A percentile compares a stretch with the other conserved stretches of the same genome.
Evolutionary conservation across 2,888 invertebrate species (phyloP).

Genomic region (Platycnemis pennipes): DNA sequence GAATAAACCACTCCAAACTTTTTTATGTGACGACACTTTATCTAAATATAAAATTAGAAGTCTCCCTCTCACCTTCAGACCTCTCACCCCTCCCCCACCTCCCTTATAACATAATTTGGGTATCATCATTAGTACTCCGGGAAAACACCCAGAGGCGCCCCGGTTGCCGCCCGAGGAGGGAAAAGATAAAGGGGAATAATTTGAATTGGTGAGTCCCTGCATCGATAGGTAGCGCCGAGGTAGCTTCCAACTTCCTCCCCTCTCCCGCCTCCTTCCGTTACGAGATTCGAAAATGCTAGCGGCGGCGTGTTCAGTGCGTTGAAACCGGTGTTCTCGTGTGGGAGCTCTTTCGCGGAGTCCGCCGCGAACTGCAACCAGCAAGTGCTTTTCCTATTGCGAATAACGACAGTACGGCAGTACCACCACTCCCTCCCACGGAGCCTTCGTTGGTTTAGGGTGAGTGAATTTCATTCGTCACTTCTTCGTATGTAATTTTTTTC

Average conservation of each 20-base stretch:
- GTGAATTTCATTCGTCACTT: not conserved
- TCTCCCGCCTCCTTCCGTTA: not conserved
- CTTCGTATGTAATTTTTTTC: not conserved
- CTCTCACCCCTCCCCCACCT: not conserved
- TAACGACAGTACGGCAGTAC: not conserved
- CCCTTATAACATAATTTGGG: conserved; percentile 55
- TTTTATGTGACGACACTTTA: conserved; percentile 65
- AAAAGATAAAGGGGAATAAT: not conserved
- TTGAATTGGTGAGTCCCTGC: not conserved
- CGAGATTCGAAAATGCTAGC: conserved; percentile 8
- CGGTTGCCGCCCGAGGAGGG: not conserved
- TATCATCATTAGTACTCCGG: conserved; percentile 42
- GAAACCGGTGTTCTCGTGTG: not conserved
- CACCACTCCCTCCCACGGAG: not conserved
- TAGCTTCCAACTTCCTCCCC: conserved; percentile 43
- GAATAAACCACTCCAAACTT: conserved; percentile 20
- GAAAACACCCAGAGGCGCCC: conserved; percentile 44
- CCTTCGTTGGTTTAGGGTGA: not conserved
- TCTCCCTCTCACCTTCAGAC: conserved; percentile 19
- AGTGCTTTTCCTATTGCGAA: not conserved
- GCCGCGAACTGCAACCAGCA: not conserved
- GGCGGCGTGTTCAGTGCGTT: conserved; percentile 8
- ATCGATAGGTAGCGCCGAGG: not conserved
- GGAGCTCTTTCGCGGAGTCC: not conserved
- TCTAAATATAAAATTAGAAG: conserved; percentile 68